phyloP scores from a whole-genome alignment of 2,113 vertebrate genomes.

The Dinomys branickii region DNA sequence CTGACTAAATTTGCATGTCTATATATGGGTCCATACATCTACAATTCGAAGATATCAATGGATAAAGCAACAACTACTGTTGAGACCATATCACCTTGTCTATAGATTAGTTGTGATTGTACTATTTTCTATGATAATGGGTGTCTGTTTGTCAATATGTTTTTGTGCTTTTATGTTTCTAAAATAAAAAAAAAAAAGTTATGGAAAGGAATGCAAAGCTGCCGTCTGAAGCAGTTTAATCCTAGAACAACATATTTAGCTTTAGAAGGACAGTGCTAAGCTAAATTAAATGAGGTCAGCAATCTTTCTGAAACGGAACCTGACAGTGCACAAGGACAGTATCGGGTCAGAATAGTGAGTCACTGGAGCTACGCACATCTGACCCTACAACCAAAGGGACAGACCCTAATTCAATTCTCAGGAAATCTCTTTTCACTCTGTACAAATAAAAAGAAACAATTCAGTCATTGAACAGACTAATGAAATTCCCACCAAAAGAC shows the following conservation, averaged over 20 bases:
- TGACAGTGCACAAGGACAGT: neutral
- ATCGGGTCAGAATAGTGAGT: neutral
- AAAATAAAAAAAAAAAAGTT: too few species aligned
- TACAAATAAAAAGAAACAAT: constrained; percentile 29
- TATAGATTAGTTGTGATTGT: too few species aligned
- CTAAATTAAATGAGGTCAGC: neutral
- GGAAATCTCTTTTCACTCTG: constrained; percentile 3
- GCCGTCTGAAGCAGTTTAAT: constrained; percentile 33
- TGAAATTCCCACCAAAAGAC: neutral
- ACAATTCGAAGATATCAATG: too few species aligned
- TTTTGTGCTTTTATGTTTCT: too few species aligned
- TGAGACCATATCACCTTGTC: too few species aligned
- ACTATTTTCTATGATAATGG: too few species aligned
- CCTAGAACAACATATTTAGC: neutral
- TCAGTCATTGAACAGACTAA: neutral
- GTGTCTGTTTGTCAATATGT: too few species aligned
- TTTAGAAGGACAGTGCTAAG: constrained; percentile 7
- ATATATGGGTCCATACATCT: too few species aligned
- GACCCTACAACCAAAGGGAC: neutral
- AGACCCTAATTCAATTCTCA: neutral
- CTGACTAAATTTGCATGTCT: too few species aligned
- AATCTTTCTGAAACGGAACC: constrained; percentile 36
- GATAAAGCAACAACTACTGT: too few species aligned
- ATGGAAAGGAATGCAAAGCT: constrained; percentile 41
- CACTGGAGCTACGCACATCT: neutral